Base-by-base conservation (phyloP, 2,888 invertebrate genomes). In the Acanthosepion esculentum region DNA sequence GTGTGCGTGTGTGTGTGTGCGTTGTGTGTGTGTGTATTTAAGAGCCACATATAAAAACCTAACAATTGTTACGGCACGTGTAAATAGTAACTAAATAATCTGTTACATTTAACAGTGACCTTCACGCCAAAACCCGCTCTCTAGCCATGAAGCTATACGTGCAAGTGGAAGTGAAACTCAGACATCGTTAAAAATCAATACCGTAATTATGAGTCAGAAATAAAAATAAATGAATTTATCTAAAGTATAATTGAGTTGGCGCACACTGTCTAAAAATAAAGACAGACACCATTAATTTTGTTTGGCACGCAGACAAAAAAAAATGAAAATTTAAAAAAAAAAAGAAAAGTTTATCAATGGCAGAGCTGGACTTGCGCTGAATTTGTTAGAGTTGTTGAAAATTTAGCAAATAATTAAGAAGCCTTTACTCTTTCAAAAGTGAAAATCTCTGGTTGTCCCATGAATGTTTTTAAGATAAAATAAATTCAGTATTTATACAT, bases 181-280 rank as follows among this genome's bases (percentile, higher is more conserved):
- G 78, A 78, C 78, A n/a, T 78, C n/a, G 78, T 78, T 78, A 78
- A 78, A 78, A 78, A 78, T 78, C 78, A 78, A 78, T 78, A 78
- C 12, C 33, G 78, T 78, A 78, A 78, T 78, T 78, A 78, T 78
- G 78, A 78, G 33, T 78, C 78, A 78, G 78, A 78, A 78, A 78
- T 78, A 78, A 78, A 78, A 78, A 78, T 78, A 78, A 78, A 78
- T 78, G 78, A 78, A 78, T 78, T 78, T 78, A 78, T 78, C 78
- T 78, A 78, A 78, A 78, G n/a, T 78, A n/a, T 78, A 78, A 78
- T 78, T 78, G n/a, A 78, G 78, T 78, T 78, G 78, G 78, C 78
- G 78, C n/a, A n/a, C n/a, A 78, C n/a, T 78, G 78, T 78, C 78
- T 78, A 78, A 78, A 78, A 78, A 78, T 78, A 78, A 33, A 78